phyloP scores from a whole-genome alignment of 2,113 vertebrate species.

The human region GRCh38 chr3:196563001-196563500 shows the following conservation, averaged over 20 bases:
- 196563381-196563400: background rate
- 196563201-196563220: background rate
- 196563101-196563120: background rate
- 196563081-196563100: background rate
- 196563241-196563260: background rate
- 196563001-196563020: too few relatives aligned
- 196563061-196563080: conserved; percentile 8
- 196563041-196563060: background rate
- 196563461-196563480: background rate
- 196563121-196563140: conserved; percentile 30
- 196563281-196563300: background rate
- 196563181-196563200: conserved; percentile 9
- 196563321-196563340: background rate
- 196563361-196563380: background rate
- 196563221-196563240: background rate
- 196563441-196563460: background rate
- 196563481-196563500: conserved; percentile 12
- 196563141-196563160: conserved; percentile 3
- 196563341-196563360: background rate
- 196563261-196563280: background rate
- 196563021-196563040: too few relatives aligned
- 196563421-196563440: background rate
- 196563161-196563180: conserved; percentile 25
- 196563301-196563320: background rate
- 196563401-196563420: conserved; percentile 19